These are phyloP conservation scores for Prenolepis imparis DNA, from an alignment of 2,888 invertebrate genomes.

Conservation along the genomic window DNA sequence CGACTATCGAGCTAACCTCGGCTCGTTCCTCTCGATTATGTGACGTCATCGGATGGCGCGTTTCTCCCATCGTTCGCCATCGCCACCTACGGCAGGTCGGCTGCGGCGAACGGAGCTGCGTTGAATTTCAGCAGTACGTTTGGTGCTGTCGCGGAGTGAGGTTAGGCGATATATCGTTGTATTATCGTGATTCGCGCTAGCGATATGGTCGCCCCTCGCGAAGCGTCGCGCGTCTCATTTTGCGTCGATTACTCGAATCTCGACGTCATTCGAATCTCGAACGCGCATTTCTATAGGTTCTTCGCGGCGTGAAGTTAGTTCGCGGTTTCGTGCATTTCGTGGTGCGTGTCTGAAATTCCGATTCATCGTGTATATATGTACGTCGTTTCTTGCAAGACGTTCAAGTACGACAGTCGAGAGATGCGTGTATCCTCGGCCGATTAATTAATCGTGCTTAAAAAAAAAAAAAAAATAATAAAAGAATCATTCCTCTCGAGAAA, in stretches of 20 bases:
- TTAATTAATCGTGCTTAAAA: neutral
- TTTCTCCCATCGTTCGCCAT: conserved; percentile 21
- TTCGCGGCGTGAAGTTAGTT: conserved; percentile 7
- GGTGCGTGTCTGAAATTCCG: conserved; percentile 36
- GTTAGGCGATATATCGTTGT: conserved; percentile 30
- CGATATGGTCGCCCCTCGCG: conserved; percentile 40
- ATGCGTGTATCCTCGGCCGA: neutral
- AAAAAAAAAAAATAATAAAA: neutral
- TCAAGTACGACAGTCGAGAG: conserved; percentile 24
- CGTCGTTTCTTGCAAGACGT: conserved; percentile 8
- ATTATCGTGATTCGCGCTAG: conserved; percentile 25
- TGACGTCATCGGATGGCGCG: conserved; percentile 39
- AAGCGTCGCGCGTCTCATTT: conserved; percentile 27
- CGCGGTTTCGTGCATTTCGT: conserved; percentile 23
- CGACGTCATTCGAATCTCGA: conserved; percentile 36
- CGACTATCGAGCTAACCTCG: neutral
- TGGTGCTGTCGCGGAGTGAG: conserved; percentile 48
- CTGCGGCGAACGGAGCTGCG: conserved; percentile 27
- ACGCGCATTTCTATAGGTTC: conserved; percentile 6
- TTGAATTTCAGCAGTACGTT: conserved; percentile 50
- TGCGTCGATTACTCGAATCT: conserved; percentile 2
- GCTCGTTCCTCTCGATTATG: neutral
- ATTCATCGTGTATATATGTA: neutral
- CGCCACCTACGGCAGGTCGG: conserved; percentile 25
- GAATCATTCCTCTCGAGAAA: neutral